Percentiles rank a stretch among this genome's conserved stretches.
These are phyloP conservation scores for Cyclophora albipunctata DNA, from an alignment of 2,888 invertebrate species.

Conservation along the genomic window DNA sequence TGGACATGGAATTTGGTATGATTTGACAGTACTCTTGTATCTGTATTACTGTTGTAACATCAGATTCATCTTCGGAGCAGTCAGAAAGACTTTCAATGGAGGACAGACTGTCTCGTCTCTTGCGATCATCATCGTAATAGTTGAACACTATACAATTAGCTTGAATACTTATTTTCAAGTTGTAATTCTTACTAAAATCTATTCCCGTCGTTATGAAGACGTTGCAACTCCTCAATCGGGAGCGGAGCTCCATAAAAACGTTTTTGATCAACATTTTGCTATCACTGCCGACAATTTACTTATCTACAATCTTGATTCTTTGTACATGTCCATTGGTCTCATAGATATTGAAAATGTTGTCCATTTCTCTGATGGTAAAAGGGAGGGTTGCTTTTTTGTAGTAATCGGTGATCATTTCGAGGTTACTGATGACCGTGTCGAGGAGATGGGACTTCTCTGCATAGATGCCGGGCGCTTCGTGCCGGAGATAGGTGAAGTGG, in stretches of 20 bases:
- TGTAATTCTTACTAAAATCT: conserved; percentile 56
- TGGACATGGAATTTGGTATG: conserved; percentile 70
- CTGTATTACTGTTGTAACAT: conserved; percentile 47
- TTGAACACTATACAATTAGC: conserved; percentile 60
- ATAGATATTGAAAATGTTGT: conserved; percentile 80
- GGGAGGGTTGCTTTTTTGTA: conserved; percentile 89
- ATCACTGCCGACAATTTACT: conserved; percentile 29
- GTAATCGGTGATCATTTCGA: conserved; percentile 87
- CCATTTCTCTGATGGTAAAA: conserved; percentile 85
- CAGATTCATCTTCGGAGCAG: conserved; percentile 57
- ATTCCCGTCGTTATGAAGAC: conserved; percentile 71
- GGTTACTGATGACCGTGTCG: conserved; percentile 91
- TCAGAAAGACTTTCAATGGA: conserved; percentile 68
- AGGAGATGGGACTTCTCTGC: conserved; percentile 92
- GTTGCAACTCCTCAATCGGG: conserved; percentile 76
- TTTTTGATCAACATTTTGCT: conserved; percentile 64
- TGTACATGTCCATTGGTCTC: conserved; percentile 73
- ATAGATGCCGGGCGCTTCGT: conserved; percentile 88
- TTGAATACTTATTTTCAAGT: conserved; percentile 65
- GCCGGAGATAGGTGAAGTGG: conserved; percentile 89
- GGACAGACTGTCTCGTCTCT: conserved; percentile 56
- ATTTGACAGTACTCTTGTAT: conserved; percentile 59
- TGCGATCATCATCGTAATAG: conserved; percentile 47
- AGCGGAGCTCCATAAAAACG: conserved; percentile 76
- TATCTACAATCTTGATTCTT: conserved; percentile 55